Base-by-base conservation (phyloP, 2,797 vertebrate genomes). In the Hapalemur alaotrensis region DNA sequence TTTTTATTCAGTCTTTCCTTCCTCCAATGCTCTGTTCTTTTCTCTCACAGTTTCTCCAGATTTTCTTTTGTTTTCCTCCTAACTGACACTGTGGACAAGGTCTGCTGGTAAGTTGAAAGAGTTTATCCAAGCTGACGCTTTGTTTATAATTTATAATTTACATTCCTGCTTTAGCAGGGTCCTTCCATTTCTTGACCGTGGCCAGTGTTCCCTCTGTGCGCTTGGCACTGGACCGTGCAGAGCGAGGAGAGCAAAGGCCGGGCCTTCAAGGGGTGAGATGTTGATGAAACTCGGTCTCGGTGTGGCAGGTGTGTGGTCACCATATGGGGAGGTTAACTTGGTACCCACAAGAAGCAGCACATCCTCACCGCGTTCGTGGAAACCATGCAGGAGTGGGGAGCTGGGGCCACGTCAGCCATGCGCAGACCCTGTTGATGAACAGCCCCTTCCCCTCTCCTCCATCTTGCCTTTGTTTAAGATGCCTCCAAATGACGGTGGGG, bases 141-240 rank as follows among this genome's bases (percentile, higher is more conserved):
- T 97, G 97, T 98, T 97, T 97, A 92, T 91, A 91, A 94, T 75
- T 92, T 92, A 63, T 63, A 63, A 93, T 95, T 95, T 88, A 75
- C 91, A 92, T 94, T 96, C 86, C 94, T 92, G 67, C 30, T 65
- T 81, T 52, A n/a, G 83, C 30, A 61, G 28, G 65, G 38, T 89
- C 93, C 86, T 96, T 83, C 83, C 89, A 35, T 61, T 85, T 94
- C 83, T 81, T 89, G 89, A 70, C 86, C 1, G 3, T 43, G 73
- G 86, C 70, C 94, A 54, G 94, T 4, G 83, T 91, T 76, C 72
- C 82, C 70, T 83, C 90, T 90, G 89, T 23, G 35, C 92, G 94
- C 95, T 95, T 96, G 91, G 94, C 38, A 9, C 35, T 46, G 46
- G 72, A 15, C 20, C 69, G 57, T 14, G 28, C 32, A 28, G 63